Evolutionary conservation across 2,797 vertebrate genomes (phyloP).

Genomic region (Acrossocheilus wenchowensis): DNA sequence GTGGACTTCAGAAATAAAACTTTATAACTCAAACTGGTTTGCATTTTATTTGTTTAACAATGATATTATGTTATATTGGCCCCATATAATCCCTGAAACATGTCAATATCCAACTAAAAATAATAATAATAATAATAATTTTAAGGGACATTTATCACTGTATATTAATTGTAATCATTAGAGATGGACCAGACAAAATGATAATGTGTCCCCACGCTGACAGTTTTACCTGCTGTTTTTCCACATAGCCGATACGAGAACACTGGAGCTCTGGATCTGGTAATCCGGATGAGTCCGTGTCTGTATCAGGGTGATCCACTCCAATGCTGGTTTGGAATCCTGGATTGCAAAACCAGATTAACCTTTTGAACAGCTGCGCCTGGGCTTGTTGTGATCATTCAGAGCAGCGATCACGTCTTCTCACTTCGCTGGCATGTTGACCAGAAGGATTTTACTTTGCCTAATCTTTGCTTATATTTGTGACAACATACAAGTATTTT

Average conservation of each 20-base stretch:
- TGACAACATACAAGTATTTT: not conserved
- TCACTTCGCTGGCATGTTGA: not conserved
- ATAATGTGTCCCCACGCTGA: not conserved
- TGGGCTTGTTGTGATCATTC: constrained; percentile 45
- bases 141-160: too few relatives aligned
- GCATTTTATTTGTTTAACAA: too few relatives aligned
- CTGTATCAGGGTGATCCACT: not conserved
- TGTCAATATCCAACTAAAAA: too few relatives aligned
- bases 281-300: not conserved
- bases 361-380: not conserved
- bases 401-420: constrained; percentile 21
- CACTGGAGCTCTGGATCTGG: not conserved
- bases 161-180: too few relatives aligned
- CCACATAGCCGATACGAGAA: not conserved
- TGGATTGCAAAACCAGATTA: not conserved
- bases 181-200: not conserved
- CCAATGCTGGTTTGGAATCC: not conserved
- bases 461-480: constrained; percentile 18
- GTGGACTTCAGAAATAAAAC: not conserved
- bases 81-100: too few relatives aligned
- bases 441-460: not conserved
- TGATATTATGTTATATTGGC: too few relatives aligned
- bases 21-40: not conserved
- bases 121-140: too few relatives aligned
- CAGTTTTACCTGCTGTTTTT: not conserved